Base-by-base conservation (phyloP, 2,888 invertebrate genomes). In the Plusia festucae region DNA sequence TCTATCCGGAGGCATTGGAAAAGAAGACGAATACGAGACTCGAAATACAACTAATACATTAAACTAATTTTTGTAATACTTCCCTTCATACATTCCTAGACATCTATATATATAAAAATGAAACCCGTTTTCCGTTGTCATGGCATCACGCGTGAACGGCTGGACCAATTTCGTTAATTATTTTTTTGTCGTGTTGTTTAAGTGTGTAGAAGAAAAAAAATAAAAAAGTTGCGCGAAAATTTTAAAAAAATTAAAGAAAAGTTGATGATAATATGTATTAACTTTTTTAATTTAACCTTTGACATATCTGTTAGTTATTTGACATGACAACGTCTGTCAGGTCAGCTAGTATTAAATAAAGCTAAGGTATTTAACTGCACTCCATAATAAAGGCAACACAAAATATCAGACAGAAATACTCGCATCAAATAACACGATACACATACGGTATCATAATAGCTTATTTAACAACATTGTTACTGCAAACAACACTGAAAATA, bases 381-480 rank as follows among this genome's bases (percentile, higher is more conserved):
- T 11, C 15, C 54, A 55, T 20, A 58, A 55, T 54, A 1, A 46
- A 53, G 22, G 20, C 53, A 51, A 65, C 18, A 44, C 24, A 52
- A 58, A 61, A 53, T 72, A 57, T 55, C 60, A 52, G 57, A 51
- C 54, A 58, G 20, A 57, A 57, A 65, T 13, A 69, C 69, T 69
- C 24, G 53, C 20, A 32, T 56, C 30, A 24, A 60, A 24, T 60
- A 62, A 52, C 60, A 70, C 24, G 51, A 69, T 46, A 20, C 51
- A 52, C 57, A 62, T 40, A 54, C 57, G 16, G 46, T 66, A 68
- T 68, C 57, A 65, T 73, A 73, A 68, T 63, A 60, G 74, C 52
- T 69, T 77, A 73, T 60, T 77, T 57, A 70, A 59, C 59, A 59
- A 61, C 9, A 60, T 62, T 64, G 61, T 70, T 55, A 65, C 56